Evolutionary conservation across 2,797 vertebrate genomes (phyloP), one percentile per base, ranked within the genome.

Genomic region (Cephalopachus bancanus): DNA sequence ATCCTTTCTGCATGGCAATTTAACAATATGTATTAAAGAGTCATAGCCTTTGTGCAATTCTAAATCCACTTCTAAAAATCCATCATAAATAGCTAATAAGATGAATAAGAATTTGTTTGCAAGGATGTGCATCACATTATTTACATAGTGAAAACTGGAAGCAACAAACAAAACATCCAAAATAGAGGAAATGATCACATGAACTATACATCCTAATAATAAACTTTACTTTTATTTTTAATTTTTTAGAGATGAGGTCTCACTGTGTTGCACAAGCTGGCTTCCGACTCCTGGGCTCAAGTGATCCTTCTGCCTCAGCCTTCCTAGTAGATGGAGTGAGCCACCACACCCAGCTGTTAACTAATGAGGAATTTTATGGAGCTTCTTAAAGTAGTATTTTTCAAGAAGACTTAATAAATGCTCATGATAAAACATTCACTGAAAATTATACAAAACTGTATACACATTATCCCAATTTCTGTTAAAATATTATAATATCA

Each of bases 401-500:
- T 15, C 7, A 17, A 67, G n/a, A 59, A 78, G 65, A 84, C 9
- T 55, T 44, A 90, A 9, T n/a, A 67, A n/a, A 67, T 79, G 49
- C 10, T 89, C 55, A 78, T 10, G 10, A 60, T 8, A 75, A 80
- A 84, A 89, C 12, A 74, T 5, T 90, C 85, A 83, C 37, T 28
- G 19, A 62, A 83, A 83, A 94, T 67, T 20, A 65, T 8, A 30
- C 12, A 49, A 59, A 60, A 62, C 5, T 74, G 16, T 7, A 67
- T 7, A n/a, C 17, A 11, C n/a, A 65, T 24, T 16, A 16, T 28
- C 22, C 55, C 62, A 9, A 78, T 76, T 86, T 69, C 83, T 72
- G 10, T 92, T 83, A 81, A 93, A 89, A 92, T 78, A 62, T 60
- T 80, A 83, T 10, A 51, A 30, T 37, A 76, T 75, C 33, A 60